phyloP scores from a whole-genome alignment of 2,797 vertebrate species.

The Chaenodraco wilsoni region DNA sequence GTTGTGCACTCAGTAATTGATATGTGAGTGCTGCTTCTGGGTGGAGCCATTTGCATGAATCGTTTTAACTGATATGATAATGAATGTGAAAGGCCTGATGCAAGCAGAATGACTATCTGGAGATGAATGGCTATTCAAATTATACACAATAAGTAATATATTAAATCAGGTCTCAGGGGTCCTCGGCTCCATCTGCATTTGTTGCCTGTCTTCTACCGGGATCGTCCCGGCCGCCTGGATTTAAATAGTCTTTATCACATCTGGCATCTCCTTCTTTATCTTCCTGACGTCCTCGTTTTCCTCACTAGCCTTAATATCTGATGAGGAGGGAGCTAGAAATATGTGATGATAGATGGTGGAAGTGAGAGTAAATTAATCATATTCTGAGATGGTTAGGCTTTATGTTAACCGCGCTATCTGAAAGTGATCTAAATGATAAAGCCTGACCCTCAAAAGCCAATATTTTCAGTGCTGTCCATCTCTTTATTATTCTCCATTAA shows the following conservation, averaged over 20 bases:
- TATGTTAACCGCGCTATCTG: not conserved
- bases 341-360: conserved; percentile 25
- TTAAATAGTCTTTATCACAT: conserved; percentile 52
- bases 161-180: conserved; percentile 73
- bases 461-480: conserved; percentile 60
- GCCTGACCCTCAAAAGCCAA: conserved; percentile 6
- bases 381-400: not conserved
- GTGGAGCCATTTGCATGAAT: conserved; percentile 87
- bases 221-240: conserved; percentile 37
- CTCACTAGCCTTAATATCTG: conserved; percentile 16
- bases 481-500: conserved; percentile 76
- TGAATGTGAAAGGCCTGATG: conserved; percentile 82
- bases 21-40: conserved; percentile 79
- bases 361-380: conserved; percentile 29
- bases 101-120: conserved; percentile 78
- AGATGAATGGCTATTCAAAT: conserved; percentile 84
- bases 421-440: conserved; percentile 20
- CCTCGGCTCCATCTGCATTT: conserved; percentile 59
- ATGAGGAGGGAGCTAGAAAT: conserved; percentile 27
- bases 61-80: conserved; percentile 86
- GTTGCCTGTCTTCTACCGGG: conserved; percentile 68
- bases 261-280: conserved; percentile 44
- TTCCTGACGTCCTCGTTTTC: conserved; percentile 18
- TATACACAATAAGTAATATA: conserved; percentile 84
- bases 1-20: conserved; percentile 81